Evolutionary conservation across 2,888 invertebrate species (phyloP), one percentile per base, ranked within the genome.

Genomic region (Blera fallax): DNA sequence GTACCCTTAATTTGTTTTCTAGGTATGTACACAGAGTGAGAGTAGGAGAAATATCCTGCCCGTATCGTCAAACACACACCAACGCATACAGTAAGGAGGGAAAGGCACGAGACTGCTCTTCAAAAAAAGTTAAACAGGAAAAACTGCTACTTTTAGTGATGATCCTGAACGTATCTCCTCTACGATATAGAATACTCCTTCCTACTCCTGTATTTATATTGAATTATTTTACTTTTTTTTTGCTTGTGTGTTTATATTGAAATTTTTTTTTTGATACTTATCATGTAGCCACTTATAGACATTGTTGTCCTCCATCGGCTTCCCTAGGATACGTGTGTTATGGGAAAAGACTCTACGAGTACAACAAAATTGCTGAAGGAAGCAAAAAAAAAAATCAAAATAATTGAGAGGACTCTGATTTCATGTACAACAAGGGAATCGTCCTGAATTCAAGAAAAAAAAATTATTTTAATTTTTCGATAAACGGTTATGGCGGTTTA

Each of bases 1-100:
- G 81, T 87, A 69, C 83, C 87, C 76, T 78, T 78, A 64, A 78
- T 64, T 54, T 58, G 40, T 74, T 62, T 56, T 62, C 48, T 67
- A 45, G 54, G 67, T 77, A 52, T 69, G 77, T 69, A 54, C 58
- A 56, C 21, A 45, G 18, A 24, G 24, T 32, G 21, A 45, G 62
- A 3, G 62, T 16, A 16, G 16, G 50, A 69, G 40, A 32, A 5
- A 14, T 32, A 18, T 11, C 18, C 56, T 24, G 24, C 24, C 24
- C 24, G n/a, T n/a, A 24, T 24, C 24, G 24, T 24, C 24, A 4
- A 24, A 24, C 7, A 65, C 8, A 40, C 8, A 32, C 24, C n/a
- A 7, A 16, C 6, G 16, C 5, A 43, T 8, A 32, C 21, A 16
- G 11, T 5, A 10, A 14, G 27, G 14, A 48, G 21, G 24, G 10